These are phyloP conservation scores for Nicator chloris DNA, from an alignment of 2,113 vertebrate species.

Conservation along the genomic window DNA sequence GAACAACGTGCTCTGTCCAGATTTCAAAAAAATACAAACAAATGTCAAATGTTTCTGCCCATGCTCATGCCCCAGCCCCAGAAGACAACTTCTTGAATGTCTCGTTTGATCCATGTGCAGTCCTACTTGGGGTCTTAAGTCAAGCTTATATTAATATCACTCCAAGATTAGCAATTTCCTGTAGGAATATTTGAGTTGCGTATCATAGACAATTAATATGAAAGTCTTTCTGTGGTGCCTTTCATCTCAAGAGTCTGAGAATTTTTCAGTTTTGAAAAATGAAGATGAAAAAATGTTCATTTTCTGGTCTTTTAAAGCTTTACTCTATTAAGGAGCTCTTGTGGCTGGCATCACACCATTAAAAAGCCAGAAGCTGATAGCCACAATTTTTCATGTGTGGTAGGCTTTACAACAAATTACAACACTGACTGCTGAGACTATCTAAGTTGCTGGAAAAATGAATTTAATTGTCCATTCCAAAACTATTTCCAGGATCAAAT, in stretches of 20 bases:
- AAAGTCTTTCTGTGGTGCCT: neutral
- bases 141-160: neutral
- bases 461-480: slow-evolving; percentile 62
- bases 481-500: slow-evolving; percentile 59
- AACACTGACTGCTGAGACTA: slow-evolving; percentile 21
- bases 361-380: slow-evolving; percentile 39
- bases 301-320: neutral
- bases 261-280: slow-evolving; percentile 10
- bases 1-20: neutral
- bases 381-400: slow-evolving; percentile 25
- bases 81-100: neutral
- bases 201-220: neutral
- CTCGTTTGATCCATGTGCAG: neutral
- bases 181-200: neutral
- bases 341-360: neutral
- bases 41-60: neutral
- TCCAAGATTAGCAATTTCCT: neutral
- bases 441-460: slow-evolving; percentile 35
- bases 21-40: neutral
- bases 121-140: neutral
- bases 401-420: slow-evolving; percentile 43
- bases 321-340: slow-evolving; percentile 25
- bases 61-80: neutral
- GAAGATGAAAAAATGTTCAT: neutral
- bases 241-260: neutral